Percentiles rank a stretch among this genome's conserved stretches.
Evolutionary conservation across 2,113 vertebrate species (phyloP).

Genomic region (Pseudonaja textilis): DNA sequence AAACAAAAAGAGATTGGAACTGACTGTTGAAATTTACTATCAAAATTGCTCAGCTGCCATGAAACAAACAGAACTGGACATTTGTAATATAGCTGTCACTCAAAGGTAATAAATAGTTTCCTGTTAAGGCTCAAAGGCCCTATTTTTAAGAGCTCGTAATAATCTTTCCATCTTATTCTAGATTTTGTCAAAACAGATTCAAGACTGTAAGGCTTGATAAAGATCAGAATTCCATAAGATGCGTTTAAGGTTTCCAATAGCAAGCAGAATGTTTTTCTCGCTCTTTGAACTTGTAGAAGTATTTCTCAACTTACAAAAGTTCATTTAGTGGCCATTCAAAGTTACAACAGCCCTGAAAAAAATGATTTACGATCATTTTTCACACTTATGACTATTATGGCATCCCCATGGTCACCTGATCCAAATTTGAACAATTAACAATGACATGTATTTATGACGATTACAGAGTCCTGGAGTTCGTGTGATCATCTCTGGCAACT

Average conservation of each 20-base stretch:
- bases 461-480: too few relatives aligned
- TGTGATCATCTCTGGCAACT: too few relatives aligned
- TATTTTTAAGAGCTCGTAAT: conserved; percentile 20
- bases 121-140: neutral
- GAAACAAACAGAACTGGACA: neutral
- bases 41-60: neutral
- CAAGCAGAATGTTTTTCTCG: neutral
- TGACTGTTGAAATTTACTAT: neutral
- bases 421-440: too few relatives aligned
- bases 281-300: neutral
- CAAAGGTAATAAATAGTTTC: conserved; percentile 17
- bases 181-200: conserved; percentile 39
- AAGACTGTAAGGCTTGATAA: conserved; percentile 25
- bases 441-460: too few relatives aligned
- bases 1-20: neutral
- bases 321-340: too few relatives aligned
- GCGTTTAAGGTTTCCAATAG: neutral
- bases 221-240: conserved; percentile 19
- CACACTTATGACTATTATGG: too few relatives aligned
- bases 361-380: too few relatives aligned
- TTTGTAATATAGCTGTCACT: conserved; percentile 3
- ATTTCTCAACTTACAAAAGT: too few relatives aligned
- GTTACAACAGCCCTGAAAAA: too few relatives aligned
- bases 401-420: too few relatives aligned
- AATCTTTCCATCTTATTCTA: conserved; percentile 12